Evolutionary conservation across 2,797 vertebrate species (phyloP).

Genomic region (Cheracebus regulus): DNA sequence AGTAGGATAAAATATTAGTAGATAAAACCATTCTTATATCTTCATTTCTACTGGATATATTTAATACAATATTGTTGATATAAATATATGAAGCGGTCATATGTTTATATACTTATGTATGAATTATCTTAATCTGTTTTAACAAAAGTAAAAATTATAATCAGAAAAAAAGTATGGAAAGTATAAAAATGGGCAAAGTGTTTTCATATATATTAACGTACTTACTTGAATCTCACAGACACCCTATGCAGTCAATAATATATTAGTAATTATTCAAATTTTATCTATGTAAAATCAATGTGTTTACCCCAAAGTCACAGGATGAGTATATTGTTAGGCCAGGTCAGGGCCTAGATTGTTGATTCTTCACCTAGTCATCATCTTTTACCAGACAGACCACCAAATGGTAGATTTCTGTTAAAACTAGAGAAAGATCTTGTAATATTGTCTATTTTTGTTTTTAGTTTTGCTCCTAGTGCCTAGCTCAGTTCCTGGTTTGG

Average conservation of each 20-base stretch:
- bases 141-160: neutral
- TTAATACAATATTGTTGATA: neutral
- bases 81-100: neutral
- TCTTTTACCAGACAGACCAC: neutral
- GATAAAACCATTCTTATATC: neutral
- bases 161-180: neutral
- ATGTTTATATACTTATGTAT: neutral
- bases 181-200: neutral
- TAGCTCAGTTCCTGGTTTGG: neutral
- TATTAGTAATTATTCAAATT: neutral
- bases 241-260: neutral
- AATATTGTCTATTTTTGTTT: neutral
- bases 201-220: neutral
- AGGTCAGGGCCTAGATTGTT: neutral
- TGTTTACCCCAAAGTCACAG: neutral
- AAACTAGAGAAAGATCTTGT: neutral
- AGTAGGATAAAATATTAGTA: neutral
- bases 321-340: neutral
- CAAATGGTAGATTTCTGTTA: neutral
- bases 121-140: neutral
- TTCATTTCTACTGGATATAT: neutral
- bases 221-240: neutral
- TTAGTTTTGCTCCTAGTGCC: neutral
- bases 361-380: neutral
- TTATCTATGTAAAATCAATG: neutral